Evolutionary conservation across 1,140 invertebrate species (phyloP).

Genomic region (Drosophila navojoa): DNA sequence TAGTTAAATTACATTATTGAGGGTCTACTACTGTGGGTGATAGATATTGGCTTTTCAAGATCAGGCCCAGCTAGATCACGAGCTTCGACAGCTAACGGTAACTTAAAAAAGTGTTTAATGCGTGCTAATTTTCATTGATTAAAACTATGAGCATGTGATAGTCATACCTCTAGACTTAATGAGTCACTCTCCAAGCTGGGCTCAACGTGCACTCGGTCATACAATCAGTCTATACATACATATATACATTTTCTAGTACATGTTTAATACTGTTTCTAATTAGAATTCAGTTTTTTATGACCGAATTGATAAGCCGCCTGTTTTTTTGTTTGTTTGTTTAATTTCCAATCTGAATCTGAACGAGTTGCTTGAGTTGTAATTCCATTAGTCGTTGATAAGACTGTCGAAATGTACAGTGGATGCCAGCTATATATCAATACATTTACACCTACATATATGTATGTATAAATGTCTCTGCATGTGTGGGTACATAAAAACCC

Average conservation of each 20-base stretch:
- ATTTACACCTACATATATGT: slow-evolving; percentile 5
- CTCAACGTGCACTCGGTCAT: slow-evolving; percentile 47
- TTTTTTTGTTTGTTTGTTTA: slow-evolving; percentile 4
- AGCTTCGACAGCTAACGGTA: slow-evolving; percentile 36
- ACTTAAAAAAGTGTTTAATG: slow-evolving; percentile 41
- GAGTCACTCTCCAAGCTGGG: slow-evolving; percentile 45
- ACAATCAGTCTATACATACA: neutral
- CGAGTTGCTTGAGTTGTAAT: slow-evolving; percentile 32
- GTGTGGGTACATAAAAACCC: slow-evolving; percentile 28
- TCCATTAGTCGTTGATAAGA: slow-evolving; percentile 42
- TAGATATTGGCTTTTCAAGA: slow-evolving; percentile 46
- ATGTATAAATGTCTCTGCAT: neutral
- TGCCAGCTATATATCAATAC: slow-evolving; percentile 30
- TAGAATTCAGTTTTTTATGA: slow-evolving; percentile 35
- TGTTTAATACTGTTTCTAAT: slow-evolving; percentile 13
- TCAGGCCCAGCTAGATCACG: slow-evolving; percentile 38
- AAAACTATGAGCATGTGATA: slow-evolving; percentile 58
- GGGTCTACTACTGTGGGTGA: neutral
- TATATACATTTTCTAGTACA: slow-evolving; percentile 18
- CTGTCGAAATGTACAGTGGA: slow-evolving; percentile 39
- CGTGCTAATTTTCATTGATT: slow-evolving; percentile 69
- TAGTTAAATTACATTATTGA: slow-evolving; percentile 4
- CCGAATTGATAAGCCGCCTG: slow-evolving; percentile 62
- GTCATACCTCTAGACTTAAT: slow-evolving; percentile 24
- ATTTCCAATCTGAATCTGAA: slow-evolving; percentile 20